Evolutionary conservation across 2,113 vertebrate species (phyloP).

Genomic region (Mesitornis unicolor): DNA sequence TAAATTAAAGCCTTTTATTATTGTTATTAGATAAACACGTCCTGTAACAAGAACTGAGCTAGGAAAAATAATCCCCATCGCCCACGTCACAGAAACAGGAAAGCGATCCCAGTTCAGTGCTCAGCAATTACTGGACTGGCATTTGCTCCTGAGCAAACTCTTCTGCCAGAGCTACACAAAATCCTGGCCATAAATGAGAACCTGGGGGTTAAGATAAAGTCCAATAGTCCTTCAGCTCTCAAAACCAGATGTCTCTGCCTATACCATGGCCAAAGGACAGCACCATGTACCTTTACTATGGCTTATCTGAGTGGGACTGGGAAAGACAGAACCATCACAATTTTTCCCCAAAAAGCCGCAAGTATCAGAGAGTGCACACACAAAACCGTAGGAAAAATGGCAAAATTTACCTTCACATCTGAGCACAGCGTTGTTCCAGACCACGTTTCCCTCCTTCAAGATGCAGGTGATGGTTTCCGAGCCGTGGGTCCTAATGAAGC

Average conservation of each 20-base stretch:
- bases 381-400: accelerated
- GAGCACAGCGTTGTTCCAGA: slow-evolving; percentile 94
- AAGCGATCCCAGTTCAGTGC: not conserved
- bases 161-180: accelerated
- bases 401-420: slow-evolving; percentile 83
- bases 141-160: not conserved
- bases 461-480: slow-evolving; percentile 93
- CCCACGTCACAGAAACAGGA: not conserved
- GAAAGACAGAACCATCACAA: accelerated
- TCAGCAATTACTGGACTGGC: not conserved
- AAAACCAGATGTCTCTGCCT: not conserved
- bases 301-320: no score
- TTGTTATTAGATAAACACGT: not conserved
- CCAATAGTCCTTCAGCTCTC: not conserved
- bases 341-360: not conserved
- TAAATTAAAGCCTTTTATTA: not conserved
- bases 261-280: accelerated
- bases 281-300: no score
- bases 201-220: not conserved
- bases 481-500: slow-evolving; percentile 93
- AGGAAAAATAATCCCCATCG: not conserved
- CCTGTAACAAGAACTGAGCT: not conserved
- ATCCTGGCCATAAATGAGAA: not conserved
- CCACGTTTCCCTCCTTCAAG: slow-evolving; percentile 93
- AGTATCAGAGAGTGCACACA: accelerated